These are phyloP conservation scores for Scolopax bukidnonensis DNA, from an alignment of 2,797 vertebrate species.

Conservation along the genomic window DNA sequence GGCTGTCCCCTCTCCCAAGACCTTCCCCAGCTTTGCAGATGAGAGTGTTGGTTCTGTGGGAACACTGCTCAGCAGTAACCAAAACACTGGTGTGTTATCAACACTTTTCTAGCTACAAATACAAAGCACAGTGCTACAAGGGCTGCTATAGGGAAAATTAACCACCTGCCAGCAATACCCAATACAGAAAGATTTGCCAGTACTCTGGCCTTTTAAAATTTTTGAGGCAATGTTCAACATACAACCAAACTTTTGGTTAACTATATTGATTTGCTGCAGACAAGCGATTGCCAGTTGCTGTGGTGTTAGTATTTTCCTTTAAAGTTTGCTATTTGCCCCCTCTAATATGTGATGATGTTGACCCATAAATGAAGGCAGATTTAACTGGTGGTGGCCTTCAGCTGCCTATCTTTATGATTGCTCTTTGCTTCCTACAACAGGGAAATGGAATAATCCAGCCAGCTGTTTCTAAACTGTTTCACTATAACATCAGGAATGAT, in stretches of 20 bases:
- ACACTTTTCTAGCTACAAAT: not conserved
- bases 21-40: not conserved
- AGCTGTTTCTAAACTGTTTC: not conserved
- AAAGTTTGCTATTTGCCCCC: not conserved
- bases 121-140: not conserved
- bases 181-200: not conserved
- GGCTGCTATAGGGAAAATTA: not conserved
- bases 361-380: not conserved
- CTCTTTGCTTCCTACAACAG: not conserved
- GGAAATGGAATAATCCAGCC: not conserved
- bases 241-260: not conserved
- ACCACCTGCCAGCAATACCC: not conserved
- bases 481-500: not conserved
- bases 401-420: not conserved
- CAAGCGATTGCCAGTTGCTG: not conserved
- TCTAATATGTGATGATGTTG: not conserved
- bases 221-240: not conserved
- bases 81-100: not conserved
- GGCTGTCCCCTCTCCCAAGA: not conserved
- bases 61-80: not conserved
- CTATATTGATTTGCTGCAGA: not conserved
- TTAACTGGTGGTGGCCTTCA: not conserved
- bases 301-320: not conserved
- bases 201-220: conserved; percentile 6
- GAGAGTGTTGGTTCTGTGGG: not conserved